Base-by-base conservation (phyloP, 2,888 invertebrate genomes). In the Byasa hedistus region DNA sequence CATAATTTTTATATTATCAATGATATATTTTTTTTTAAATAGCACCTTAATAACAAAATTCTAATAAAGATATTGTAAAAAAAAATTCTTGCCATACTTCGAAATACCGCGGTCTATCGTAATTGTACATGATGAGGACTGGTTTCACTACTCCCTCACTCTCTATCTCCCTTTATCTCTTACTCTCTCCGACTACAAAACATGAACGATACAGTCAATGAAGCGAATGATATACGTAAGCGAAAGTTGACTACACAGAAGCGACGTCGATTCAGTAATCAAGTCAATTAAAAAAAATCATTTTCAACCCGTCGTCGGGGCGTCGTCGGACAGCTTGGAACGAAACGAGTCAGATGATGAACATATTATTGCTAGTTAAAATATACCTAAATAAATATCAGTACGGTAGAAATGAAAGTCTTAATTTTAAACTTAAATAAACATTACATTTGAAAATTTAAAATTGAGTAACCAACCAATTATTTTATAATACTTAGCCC, bases 281-380 rank as follows among this genome's bases (percentile, higher is more conserved):
- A 55, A 48, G 54, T 57, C 27, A 62, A 52, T 57, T 21, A 48
- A 51, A 51, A 61, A 24, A 48, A 51, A 48, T 8, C 21, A 23
- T 23, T 32, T 39, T 44, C 62, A 36, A 36, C 65, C 65, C 65
- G 24, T 23, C 27, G 8, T 4, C 19, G 54, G n/a, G 64, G 68
- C 36, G 32, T 55, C 54, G 64, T 68, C 64, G 21, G 36, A 64
- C 61, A 64, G 68, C 64, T 52, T 57, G 22, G 62, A 68, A 68
- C 64, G 68, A 64, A 64, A 39, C 23, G 64, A 64, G 32, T 17
- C 48, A 56, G 36, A 1, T 5, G 51, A 57, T 58, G 44, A 56
- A 56, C 24, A 12, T 56, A 48, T 15, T 12, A 32, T 24, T 12
- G 24, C 24, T 19, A 19, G 48, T 23, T n/a, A 27, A 4, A 27